Percentiles rank a stretch among this genome's conserved stretches.
Conservation (phyloP, 1,140 invertebrate species). For the Temnothorax curvispinosus region DNA sequence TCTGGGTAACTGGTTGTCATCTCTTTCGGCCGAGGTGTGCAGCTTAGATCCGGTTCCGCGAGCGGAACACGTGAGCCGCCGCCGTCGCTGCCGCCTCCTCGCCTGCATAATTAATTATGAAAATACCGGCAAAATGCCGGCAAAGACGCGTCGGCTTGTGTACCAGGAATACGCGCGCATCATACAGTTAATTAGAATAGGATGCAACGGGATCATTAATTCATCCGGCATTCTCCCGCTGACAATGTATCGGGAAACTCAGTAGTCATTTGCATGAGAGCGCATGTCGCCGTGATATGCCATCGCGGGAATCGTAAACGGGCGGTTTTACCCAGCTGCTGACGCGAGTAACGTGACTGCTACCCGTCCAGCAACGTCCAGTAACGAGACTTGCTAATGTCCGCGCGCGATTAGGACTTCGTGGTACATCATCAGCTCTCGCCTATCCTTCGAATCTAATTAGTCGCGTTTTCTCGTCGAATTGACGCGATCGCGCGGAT, state of each 20-base stretch:
- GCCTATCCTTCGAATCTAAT: background rate
- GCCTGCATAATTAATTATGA: slow-evolving; percentile 57
- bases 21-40: background rate
- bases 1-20: slow-evolving; percentile 7
- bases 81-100: background rate
- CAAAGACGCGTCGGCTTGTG: background rate
- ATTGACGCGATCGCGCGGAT: background rate
- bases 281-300: background rate
- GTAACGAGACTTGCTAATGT: slow-evolving; percentile 13
- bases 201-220: slow-evolving; percentile 53
- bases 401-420: background rate
- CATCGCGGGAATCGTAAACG: slow-evolving; percentile 2
- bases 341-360: background rate
- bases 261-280: background rate
- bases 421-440: background rate
- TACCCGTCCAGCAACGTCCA: background rate
- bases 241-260: slow-evolving; percentile 27
- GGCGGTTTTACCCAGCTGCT: slow-evolving; percentile 17
- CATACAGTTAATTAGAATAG: slow-evolving; percentile 51
- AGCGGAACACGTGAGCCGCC: slow-evolving; percentile 43
- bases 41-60: slow-evolving; percentile 54
- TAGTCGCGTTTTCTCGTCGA: background rate
- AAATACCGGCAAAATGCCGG: slow-evolving; percentile 25
- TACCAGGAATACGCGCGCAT: slow-evolving; percentile 43
- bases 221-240: slow-evolving; percentile 34